Base-by-base conservation (phyloP, 2,888 invertebrate genomes). In the Arctia plantaginis region DNA sequence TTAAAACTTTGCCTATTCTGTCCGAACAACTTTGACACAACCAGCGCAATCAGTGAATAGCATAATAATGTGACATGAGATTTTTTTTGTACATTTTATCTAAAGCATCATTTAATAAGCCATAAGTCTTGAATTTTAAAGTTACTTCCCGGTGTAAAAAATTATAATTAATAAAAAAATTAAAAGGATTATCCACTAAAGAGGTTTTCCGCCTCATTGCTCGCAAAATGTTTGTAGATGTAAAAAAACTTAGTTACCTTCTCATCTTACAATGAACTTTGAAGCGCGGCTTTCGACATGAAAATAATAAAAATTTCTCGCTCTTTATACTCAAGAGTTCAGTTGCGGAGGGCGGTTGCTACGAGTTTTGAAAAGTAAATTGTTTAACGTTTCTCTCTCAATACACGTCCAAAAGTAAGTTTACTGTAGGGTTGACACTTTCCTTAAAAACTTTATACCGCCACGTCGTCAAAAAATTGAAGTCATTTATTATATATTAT, bases 351-450 rank as follows among this genome's bases (percentile, higher is more conserved):
- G 55, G 75, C 70, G 66, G 74, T 62, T 76, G 71, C 72, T 79
- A 78, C 69, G 70, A 78, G 80, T 80, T 84, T 85, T 83, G 77
- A 82, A 85, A 86, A 82, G 78, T 87, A 86, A 86, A 84, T 82
- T 82, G 84, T 84, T 87, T 84, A 85, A 78, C 82, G 84, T 86
- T 87, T 84, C 76, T 83, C 78, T 85, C 83, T 86, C 80, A 74
- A 84, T 82, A 80, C 80, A 82, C 77, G 82, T 78, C 76, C 75
- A 77, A 80, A 77, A 74, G 71, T 78, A 77, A 76, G 69, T 79
- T 74, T 74, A 72, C 72, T 71, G 62, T 76, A 87, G 83, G 84
- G 84, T 72, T 80, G 76, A 39, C 44, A 73, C 59, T 68, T 71
- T 3, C n/a, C 55, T 72, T 18, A 59, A 15, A 27, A 27, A 59